A percentile compares a stretch with the other conserved stretches of the same genome.
Conservation (phyloP, 1,140 invertebrate genomes). For the Drosophila trapezifrons region DNA sequence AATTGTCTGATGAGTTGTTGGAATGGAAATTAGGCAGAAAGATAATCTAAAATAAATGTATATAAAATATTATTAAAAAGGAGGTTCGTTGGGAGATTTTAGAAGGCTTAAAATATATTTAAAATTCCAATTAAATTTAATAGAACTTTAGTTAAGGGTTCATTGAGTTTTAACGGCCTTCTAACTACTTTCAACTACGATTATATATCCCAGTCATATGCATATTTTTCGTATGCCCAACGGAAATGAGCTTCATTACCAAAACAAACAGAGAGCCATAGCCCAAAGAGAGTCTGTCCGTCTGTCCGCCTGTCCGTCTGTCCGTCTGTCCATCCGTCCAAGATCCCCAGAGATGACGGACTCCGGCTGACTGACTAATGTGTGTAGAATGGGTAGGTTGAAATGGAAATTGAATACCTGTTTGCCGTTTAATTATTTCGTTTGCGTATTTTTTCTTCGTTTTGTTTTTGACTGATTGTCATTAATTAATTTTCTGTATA, state of each 20-base stretch:
- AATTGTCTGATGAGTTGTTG: constrained; percentile 25
- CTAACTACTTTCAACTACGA: constrained; percentile 48
- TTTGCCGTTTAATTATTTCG: constrained; percentile 82
- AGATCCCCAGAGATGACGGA: constrained; percentile 48
- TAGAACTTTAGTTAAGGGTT: not conserved
- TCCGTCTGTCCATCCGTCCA: constrained; percentile 8
- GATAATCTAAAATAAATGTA: constrained; percentile 11
- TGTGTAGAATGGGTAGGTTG: constrained; percentile 67
- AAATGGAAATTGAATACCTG: constrained; percentile 76
- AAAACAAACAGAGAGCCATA: constrained; percentile 77
- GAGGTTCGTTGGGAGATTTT: not conserved
- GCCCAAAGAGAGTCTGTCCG: constrained; percentile 23
- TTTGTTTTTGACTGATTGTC: constrained; percentile 77
- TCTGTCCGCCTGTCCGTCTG: no score
- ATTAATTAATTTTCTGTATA: constrained; percentile 78
- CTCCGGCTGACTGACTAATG: constrained; percentile 68
- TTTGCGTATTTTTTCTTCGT: constrained; percentile 74
- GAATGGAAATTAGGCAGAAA: constrained; percentile 36
- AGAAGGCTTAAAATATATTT: no score
- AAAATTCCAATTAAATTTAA: not conserved
- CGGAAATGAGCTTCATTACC: constrained; percentile 84
- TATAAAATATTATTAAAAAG: not conserved
- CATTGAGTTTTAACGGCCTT: constrained; percentile 10
- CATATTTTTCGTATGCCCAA: constrained; percentile 69
- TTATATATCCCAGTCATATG: constrained; percentile 39